Percentiles rank a stretch among this genome's conserved stretches.
These are phyloP conservation scores for Maconellicoccus hirsutus DNA, from an alignment of 1,140 invertebrate genomes.

Conservation along the genomic window DNA sequence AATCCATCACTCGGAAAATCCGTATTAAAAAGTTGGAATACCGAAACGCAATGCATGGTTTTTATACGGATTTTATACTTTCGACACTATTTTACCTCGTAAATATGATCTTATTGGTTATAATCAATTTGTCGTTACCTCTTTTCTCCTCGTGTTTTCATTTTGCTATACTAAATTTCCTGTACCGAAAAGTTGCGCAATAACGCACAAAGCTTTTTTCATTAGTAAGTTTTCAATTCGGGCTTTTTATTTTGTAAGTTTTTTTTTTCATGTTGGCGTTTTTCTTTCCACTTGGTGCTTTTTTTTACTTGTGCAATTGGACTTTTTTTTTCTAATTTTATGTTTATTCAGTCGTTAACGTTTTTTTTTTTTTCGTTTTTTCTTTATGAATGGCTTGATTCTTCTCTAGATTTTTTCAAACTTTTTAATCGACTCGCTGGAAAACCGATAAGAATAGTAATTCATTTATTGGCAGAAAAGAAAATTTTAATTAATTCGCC, in stretches of 20 bases:
- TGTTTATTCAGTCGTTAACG: slow-evolving; percentile 8
- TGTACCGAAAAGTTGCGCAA: neutral
- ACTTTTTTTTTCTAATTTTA: neutral
- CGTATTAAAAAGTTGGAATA: slow-evolving; percentile 9
- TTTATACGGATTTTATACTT: neutral
- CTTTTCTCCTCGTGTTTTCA: neutral
- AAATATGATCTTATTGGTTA: slow-evolving; percentile 5
- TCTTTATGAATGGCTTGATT: neutral
- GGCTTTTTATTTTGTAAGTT: neutral
- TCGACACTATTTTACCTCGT: neutral
- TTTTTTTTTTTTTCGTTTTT: neutral
- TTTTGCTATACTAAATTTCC: neutral
- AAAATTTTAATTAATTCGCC: slow-evolving; percentile 4
- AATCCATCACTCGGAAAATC: slow-evolving; percentile 21
- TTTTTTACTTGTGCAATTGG: neutral
- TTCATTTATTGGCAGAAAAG: neutral
- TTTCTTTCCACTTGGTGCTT: neutral
- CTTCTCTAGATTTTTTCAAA: neutral
- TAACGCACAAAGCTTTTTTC: neutral
- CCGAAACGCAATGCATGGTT: neutral
- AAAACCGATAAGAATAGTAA: neutral
- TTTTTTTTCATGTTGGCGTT: neutral
- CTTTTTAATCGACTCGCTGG: slow-evolving; percentile 3
- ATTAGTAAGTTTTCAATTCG: slow-evolving; percentile 4
- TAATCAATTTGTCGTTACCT: neutral